Evolutionary conservation across 1,140 invertebrate genomes (phyloP).

Genomic region (Lanistes nyassanus): DNA sequence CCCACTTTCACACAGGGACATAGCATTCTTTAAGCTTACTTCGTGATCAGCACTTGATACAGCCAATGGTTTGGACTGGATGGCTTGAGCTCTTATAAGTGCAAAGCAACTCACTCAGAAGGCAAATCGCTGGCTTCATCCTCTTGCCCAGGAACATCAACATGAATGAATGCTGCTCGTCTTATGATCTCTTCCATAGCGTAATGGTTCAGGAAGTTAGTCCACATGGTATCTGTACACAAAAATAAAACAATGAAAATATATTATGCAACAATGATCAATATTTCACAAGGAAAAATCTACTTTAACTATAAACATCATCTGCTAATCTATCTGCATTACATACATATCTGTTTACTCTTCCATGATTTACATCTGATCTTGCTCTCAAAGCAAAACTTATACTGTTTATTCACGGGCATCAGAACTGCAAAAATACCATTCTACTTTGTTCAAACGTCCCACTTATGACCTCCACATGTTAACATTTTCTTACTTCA

Average conservation of each 20-base stretch:
- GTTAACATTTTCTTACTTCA: too few species aligned
- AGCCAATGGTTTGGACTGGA: background rate
- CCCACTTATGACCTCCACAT: too few species aligned
- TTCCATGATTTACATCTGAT: too few species aligned
- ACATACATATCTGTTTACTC: background rate
- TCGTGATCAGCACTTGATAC: background rate
- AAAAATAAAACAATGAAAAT: background rate
- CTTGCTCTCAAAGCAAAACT: too few species aligned
- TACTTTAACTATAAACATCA: background rate
- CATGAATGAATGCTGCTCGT: conserved; percentile 86
- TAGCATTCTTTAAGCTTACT: background rate
- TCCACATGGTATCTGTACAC: conserved; percentile 68
- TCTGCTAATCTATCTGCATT: background rate
- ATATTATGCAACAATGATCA: conserved; percentile 9
- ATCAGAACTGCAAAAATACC: too few species aligned
- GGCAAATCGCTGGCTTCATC: conserved; percentile 79
- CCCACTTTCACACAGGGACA: background rate
- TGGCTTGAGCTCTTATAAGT: background rate
- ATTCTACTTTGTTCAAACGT: too few species aligned
- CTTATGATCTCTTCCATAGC: conserved; percentile 87
- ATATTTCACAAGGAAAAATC: background rate
- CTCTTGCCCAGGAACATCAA: conserved; percentile 89
- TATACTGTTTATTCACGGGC: too few species aligned
- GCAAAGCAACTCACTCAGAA: conserved; percentile 45
- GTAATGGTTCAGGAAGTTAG: conserved; percentile 77